These are phyloP conservation scores for Pitangus sulphuratus DNA, from an alignment of 2,797 vertebrate genomes.

Conservation along the genomic window DNA sequence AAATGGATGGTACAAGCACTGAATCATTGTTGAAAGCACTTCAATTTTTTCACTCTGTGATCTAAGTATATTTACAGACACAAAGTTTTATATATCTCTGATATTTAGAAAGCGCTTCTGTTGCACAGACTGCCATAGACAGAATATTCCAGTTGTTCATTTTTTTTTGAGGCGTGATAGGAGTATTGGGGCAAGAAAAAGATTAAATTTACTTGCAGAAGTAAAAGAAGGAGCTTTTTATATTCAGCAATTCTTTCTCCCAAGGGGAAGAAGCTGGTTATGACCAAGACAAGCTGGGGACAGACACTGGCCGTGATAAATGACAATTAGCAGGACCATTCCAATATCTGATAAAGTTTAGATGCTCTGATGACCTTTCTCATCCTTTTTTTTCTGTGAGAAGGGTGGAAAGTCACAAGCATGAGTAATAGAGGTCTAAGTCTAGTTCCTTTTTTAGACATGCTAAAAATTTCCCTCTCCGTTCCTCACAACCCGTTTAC, in stretches of 20 bases:
- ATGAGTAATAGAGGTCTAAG: neutral
- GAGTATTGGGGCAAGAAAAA: neutral
- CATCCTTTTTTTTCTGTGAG: neutral
- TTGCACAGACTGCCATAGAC: neutral
- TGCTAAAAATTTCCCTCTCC: slow-evolving; percentile 33
- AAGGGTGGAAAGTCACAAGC: neutral
- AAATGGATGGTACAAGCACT: neutral
- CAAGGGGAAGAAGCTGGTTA: neutral
- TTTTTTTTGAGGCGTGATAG: rapidly evolving
- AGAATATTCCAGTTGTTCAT: neutral
- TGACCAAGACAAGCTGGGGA: neutral
- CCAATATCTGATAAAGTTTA: neutral
- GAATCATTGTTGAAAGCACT: neutral
- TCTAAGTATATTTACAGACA: neutral
- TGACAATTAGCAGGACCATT: neutral
- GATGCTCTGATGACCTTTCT: neutral
- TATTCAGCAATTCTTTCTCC: neutral
- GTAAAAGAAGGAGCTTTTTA: neutral
- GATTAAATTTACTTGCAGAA: neutral
- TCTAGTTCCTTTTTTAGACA: neutral
- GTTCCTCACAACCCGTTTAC: slow-evolving; percentile 34
- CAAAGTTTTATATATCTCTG: neutral
- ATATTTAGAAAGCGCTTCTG: neutral
- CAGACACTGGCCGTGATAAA: neutral
- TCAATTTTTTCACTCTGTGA: neutral